These are phyloP conservation scores for Sander vitreus DNA, from an alignment of 2,113 vertebrate species.

Conservation along the genomic window DNA sequence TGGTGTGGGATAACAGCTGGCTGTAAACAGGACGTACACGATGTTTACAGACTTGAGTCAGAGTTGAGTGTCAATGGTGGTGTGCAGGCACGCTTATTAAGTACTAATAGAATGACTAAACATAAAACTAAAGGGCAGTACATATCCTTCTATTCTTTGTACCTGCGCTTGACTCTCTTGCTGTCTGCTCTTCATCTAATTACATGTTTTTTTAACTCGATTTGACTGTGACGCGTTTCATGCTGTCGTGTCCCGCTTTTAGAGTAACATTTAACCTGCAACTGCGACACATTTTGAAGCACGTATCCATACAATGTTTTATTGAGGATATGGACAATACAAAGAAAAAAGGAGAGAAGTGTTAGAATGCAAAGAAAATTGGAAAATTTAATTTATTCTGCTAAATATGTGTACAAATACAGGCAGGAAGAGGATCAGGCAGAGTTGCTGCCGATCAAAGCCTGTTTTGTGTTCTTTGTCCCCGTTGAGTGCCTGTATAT, in stretches of 20 bases:
- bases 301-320: not conserved
- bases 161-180: not conserved
- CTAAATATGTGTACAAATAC: not conserved
- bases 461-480: not conserved
- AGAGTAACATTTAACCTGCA: not conserved
- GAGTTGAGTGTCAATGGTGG: not conserved
- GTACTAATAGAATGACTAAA: not conserved
- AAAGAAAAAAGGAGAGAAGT: not conserved
- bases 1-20: not conserved
- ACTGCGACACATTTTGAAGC: not conserved
- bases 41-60: not conserved
- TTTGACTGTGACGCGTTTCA: not conserved
- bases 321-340: not conserved
- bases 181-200: not conserved
- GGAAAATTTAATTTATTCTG: not conserved
- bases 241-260: not conserved
- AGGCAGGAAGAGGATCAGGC: not conserved
- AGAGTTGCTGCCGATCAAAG: not conserved
- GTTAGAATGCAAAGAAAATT: not conserved
- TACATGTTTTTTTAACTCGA: not conserved
- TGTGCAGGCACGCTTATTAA: constrained; percentile 6
- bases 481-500: not conserved
- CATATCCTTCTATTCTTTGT: not conserved
- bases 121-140: constrained; percentile 25
- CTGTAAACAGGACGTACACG: constrained; percentile 14